These are phyloP conservation scores for Platyscapa corneri DNA, from an alignment of 1,140 invertebrate species.

Conservation along the genomic window DNA sequence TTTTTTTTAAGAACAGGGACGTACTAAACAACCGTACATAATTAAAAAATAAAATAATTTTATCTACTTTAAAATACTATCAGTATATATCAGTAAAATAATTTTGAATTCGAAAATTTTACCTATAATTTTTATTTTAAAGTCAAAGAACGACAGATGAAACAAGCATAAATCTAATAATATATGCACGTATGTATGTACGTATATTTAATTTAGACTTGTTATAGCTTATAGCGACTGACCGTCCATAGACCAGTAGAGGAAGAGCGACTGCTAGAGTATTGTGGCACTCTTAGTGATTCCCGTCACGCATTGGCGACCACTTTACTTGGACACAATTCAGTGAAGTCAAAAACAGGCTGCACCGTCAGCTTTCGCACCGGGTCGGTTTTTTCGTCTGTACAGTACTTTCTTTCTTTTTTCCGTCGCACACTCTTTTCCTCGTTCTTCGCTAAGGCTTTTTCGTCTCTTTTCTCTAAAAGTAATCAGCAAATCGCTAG, in stretches of 20 bases:
- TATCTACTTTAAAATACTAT: background rate
- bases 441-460: background rate
- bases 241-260: background rate
- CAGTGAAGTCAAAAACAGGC: background rate
- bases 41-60: background rate
- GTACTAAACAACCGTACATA: background rate
- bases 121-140: too few species aligned
- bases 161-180: background rate
- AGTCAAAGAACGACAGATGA: background rate
- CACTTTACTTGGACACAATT: slow-evolving; percentile 3
- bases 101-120: background rate
- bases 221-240: background rate
- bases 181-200: background rate
- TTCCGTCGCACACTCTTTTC: background rate
- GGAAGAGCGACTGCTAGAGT: background rate
- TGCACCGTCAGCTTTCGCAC: slow-evolving; percentile 4
- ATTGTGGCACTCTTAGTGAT: background rate
- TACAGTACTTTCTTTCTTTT: background rate
- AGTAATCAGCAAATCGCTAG: slow-evolving; percentile 40
- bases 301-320: background rate
- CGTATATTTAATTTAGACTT: background rate
- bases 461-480: slow-evolving; percentile 24
- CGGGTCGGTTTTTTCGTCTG: background rate
- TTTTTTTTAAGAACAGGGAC: too few species aligned
- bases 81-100: background rate